Base-by-base conservation (phyloP, 2,888 invertebrate genomes). In the Tipula unca region DNA sequence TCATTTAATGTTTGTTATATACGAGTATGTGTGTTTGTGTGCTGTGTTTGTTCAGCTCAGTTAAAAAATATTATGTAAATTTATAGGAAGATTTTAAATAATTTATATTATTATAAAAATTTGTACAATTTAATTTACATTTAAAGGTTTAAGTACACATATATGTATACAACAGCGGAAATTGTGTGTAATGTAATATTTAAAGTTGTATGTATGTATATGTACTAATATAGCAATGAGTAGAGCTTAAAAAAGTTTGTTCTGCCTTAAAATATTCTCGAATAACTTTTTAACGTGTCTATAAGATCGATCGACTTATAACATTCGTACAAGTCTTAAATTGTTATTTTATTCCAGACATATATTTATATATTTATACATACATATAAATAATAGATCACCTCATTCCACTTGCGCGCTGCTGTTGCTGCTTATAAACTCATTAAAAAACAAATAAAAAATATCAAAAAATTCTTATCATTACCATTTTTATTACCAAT, bases 101-200 rank as follows among this genome's bases (percentile, higher is more conserved):
- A 69, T 69, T 69, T 69, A 69, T 69, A 69, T 69, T 69, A 69
- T 69, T 69, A 69, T 69, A 69, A 25, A 69, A 69, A 69, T 69
- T 69, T 69, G 69, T 69, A 69, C 69, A 69, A 69, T 69, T 69
- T 69, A 69, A 69, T 69, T 69, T 25, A 69, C 69, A 69, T 69
- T 69, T 69, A 69, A 69, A 69, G 69, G 69, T 69, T 69, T 69
- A 25, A 48, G 48, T 17, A 48, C 17, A 17, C n/a, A 6, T 35
- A 6, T 35, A 35, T 35, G 35, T 35, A 35, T 35, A 42, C 42
- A 48, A 48, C 48, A 25, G 69, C 69, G 69, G 69, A 69, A 69
- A 69, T 69, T 69, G 69, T 69, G 48, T 54, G 48, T 54, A 54
- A 54, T 54, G n/a, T n/a, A 17, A 54, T 54, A 6, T 32, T 32